phyloP scores from a whole-genome alignment of 1,140 invertebrate species.

The Wasmannia auropunctata region DNA sequence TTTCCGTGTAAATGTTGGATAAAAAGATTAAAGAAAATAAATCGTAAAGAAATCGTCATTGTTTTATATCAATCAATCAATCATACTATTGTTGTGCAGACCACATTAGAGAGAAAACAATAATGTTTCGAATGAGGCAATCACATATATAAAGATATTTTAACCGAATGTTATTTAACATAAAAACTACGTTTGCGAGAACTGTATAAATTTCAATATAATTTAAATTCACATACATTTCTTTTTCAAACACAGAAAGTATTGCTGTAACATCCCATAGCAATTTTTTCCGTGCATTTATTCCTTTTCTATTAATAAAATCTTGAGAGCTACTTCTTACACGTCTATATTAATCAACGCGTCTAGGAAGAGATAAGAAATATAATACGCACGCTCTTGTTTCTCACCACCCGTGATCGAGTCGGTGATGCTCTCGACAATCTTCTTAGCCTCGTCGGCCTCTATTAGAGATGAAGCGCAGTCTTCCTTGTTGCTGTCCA shows the following conservation, averaged over 20 bases:
- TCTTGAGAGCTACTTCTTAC: not conserved
- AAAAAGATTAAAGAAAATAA: not conserved
- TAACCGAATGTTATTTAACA: too few relatives aligned
- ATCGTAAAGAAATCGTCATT: not conserved
- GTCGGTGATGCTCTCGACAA: slow-evolving; percentile 95
- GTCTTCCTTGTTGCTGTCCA: slow-evolving; percentile 86
- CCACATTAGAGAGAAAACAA: too few relatives aligned
- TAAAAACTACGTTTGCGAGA: too few relatives aligned
- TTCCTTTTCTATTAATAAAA: not conserved
- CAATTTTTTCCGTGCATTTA: too few relatives aligned
- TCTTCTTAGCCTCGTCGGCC: slow-evolving; percentile 95
- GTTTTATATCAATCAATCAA: too few relatives aligned
- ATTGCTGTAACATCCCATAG: too few relatives aligned
- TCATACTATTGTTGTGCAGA: too few relatives aligned
- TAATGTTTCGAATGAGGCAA: too few relatives aligned
- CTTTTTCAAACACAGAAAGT: too few relatives aligned
- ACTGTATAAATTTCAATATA: too few relatives aligned
- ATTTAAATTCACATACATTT: too few relatives aligned
- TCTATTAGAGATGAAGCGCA: slow-evolving; percentile 86
- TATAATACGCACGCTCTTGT: slow-evolving; percentile 88
- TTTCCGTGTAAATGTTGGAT: not conserved
- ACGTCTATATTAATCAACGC: not conserved
- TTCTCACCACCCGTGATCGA: slow-evolving; percentile 92
- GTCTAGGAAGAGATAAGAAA: slow-evolving; percentile 34
- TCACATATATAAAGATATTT: too few relatives aligned